Percentiles rank a stretch among this genome's conserved stretches.
These are phyloP conservation scores for Dicyrtomina minuta DNA, from an alignment of 2,888 invertebrate genomes.

Conservation along the genomic window DNA sequence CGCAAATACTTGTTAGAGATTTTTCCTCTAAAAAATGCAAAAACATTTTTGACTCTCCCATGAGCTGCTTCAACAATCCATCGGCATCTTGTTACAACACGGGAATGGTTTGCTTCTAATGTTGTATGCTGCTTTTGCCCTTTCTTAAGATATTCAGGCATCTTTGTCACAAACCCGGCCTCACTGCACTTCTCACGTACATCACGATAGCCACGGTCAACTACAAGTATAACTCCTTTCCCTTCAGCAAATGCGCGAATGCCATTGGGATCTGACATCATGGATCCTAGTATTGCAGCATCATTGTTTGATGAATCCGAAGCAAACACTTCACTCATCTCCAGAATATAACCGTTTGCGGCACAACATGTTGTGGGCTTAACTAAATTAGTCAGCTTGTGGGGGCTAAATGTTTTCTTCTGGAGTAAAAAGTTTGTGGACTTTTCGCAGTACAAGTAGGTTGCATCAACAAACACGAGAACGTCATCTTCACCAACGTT, in stretches of 20 bases:
- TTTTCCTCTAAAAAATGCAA: neutral
- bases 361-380: neutral
- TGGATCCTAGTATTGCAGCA: neutral
- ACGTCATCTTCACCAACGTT: too few relatives aligned
- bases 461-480: too few relatives aligned
- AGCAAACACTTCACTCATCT: neutral
- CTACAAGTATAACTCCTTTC: neutral
- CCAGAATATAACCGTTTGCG: neutral
- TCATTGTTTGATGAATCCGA: neutral
- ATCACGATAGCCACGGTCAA: slow-evolving; percentile 27
- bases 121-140: slow-evolving; percentile 9
- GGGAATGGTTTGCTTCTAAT: neutral
- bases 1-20: neutral
- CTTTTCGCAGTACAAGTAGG: too few relatives aligned
- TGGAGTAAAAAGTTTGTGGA: neutral
- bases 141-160: slow-evolving; percentile 3
- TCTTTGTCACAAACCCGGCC: neutral
- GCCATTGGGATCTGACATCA: neutral
- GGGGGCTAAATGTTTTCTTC: neutral
- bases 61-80: slow-evolving; percentile 16
- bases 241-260: neutral
- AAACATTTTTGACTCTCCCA: neutral
- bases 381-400: neutral
- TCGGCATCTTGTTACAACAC: neutral
- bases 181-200: neutral